phyloP scores from a whole-genome alignment of 2,797 vertebrate genomes.

The Gallinago solitaria region DNA sequence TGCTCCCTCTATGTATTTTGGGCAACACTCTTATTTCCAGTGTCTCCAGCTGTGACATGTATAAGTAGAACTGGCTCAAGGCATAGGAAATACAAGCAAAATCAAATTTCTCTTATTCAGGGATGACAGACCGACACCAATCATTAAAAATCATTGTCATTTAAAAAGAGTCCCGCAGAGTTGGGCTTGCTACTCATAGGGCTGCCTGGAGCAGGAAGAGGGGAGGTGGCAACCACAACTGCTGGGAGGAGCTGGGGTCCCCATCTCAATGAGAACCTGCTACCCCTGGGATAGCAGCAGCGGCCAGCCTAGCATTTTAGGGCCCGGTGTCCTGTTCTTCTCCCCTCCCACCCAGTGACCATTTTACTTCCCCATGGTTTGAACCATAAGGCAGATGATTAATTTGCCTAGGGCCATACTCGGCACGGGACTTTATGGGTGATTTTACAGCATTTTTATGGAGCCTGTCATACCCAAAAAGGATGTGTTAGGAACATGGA shows the following conservation, averaged over 20 bases:
- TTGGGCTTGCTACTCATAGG: neutral
- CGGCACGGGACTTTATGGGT: neutral
- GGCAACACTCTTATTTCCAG: neutral
- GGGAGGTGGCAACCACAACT: neutral
- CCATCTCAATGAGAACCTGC: neutral
- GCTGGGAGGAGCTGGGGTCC: neutral
- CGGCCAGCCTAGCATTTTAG: neutral
- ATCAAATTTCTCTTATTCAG: neutral
- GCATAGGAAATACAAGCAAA: neutral
- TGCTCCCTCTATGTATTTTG: neutral
- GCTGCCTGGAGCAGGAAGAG: neutral
- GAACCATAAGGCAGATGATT: neutral
- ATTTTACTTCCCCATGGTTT: neutral
- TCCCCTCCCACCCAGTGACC: neutral
- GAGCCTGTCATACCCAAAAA: neutral
- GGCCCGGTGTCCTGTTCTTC: neutral
- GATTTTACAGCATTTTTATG: neutral
- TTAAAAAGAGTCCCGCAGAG: neutral
- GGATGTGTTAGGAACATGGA: neutral
- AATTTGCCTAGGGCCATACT: neutral
- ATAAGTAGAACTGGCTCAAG: neutral
- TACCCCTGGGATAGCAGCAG: neutral
- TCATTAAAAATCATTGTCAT: neutral
- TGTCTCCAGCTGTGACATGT: neutral
- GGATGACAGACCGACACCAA: neutral